phyloP scores from a whole-genome alignment of 2,113 vertebrate species.

The Halichoerus grypus region DNA sequence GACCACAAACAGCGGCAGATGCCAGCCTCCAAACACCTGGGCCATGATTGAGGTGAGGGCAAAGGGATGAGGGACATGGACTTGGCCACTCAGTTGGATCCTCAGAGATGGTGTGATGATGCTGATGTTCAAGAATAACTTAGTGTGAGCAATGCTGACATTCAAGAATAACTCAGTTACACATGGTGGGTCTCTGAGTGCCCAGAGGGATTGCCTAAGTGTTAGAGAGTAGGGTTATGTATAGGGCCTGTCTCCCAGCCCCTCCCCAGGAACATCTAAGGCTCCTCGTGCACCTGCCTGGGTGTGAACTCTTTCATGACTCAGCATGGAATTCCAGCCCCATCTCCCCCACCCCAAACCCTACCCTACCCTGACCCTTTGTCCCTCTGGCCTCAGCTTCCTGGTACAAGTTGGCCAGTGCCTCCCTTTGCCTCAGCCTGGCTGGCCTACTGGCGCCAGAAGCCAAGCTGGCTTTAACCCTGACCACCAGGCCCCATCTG shows the following conservation, averaged over 20 bases:
- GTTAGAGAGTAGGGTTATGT: neutral
- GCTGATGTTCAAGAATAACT: neutral
- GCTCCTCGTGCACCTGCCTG: neutral
- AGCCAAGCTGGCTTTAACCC: slow-evolving; percentile 49
- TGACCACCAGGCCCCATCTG: slow-evolving; percentile 52
- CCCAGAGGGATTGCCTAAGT: neutral
- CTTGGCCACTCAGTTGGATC: neutral
- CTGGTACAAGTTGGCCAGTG: slow-evolving; percentile 42
- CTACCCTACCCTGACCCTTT: neutral
- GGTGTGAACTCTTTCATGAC: neutral
- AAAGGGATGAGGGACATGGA: neutral
- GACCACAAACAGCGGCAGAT: neutral
- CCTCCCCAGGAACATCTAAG: neutral
- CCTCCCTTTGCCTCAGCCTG: neutral
- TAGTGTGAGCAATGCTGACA: neutral
- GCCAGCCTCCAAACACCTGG: fast-evolving
- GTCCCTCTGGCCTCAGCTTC: neutral
- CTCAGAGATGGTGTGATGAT: neutral
- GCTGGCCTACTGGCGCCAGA: slow-evolving; percentile 45
- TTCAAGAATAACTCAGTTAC: neutral
- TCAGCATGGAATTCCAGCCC: slow-evolving; percentile 12
- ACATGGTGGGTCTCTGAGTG: neutral
- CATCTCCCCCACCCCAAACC: neutral
- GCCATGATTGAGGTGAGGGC: fast-evolving
- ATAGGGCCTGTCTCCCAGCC: neutral